Evolutionary conservation across 2,888 invertebrate species (phyloP).

Genomic region (Oligia fasciuncula): DNA sequence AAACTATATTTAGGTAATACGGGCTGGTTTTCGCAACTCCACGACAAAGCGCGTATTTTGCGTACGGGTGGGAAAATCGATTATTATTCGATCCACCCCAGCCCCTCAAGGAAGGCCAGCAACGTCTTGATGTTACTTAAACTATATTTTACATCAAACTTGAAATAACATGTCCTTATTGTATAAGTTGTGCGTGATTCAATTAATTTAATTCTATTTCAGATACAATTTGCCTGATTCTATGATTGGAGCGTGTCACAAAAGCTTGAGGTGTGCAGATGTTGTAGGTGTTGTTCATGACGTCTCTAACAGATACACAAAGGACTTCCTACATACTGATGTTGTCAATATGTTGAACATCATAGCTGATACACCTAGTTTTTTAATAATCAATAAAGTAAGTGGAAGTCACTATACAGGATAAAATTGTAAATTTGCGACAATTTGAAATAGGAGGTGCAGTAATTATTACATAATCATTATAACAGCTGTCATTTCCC

Average conservation of each 20-base stretch:
- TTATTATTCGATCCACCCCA: too few relatives aligned
- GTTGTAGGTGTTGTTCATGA: constrained; percentile 97
- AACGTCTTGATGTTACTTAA: too few relatives aligned
- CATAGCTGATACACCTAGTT: constrained; percentile 90
- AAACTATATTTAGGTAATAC: neutral
- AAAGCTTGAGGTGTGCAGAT: constrained; percentile 93
- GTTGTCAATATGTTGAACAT: constrained; percentile 92
- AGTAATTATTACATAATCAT: too few relatives aligned
- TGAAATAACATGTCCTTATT: neutral
- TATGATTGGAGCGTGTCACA: constrained; percentile 88
- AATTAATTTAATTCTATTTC: constrained; percentile 51
- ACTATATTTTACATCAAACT: neutral
- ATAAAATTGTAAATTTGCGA: too few relatives aligned
- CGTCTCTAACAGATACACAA: constrained; percentile 92
- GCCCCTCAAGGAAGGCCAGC: too few relatives aligned
- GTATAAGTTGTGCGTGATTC: neutral
- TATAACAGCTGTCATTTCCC: too few relatives aligned
- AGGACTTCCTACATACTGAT: constrained; percentile 92
- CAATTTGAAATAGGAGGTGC: neutral
- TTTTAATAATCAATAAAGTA: constrained; percentile 97
- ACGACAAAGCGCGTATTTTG: too few relatives aligned
- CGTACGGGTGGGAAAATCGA: too few relatives aligned
- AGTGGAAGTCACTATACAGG: constrained; percentile 57
- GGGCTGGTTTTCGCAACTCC: too few relatives aligned
- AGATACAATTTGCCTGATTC: constrained; percentile 84